phyloP scores from a whole-genome alignment of 2,113 vertebrate genomes.

The Kryptolebias marmoratus region DNA sequence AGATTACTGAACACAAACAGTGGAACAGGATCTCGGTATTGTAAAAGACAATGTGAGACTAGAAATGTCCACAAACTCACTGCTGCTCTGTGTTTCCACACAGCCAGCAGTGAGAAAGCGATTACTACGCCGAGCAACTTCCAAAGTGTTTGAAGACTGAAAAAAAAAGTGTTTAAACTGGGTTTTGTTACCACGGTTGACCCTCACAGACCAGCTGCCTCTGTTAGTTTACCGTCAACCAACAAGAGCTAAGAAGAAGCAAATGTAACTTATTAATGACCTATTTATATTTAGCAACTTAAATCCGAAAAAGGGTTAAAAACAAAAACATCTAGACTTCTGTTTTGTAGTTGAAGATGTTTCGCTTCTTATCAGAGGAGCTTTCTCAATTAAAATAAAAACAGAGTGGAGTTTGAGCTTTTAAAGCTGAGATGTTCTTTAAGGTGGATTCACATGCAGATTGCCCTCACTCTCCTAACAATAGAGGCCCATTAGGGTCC shows the following conservation, averaged over 20 bases:
- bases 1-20: constrained; percentile 49
- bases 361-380: too few species aligned
- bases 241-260: neutral
- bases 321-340: too few species aligned
- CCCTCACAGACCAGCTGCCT: constrained; percentile 57
- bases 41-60: constrained; percentile 7
- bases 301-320: too few species aligned
- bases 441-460: too few species aligned
- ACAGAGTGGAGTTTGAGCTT: too few species aligned
- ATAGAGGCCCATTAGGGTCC: too few species aligned
- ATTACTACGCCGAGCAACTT: neutral
- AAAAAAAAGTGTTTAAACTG: constrained; percentile 6
- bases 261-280: neutral
- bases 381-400: too few species aligned
- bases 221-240: constrained; percentile 29
- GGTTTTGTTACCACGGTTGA: constrained; percentile 35
- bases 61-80: constrained; percentile 51
- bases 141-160: neutral
- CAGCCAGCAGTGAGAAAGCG: constrained; percentile 6
- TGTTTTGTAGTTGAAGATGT: too few species aligned
- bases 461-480: too few species aligned
- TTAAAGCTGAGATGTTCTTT: too few species aligned
- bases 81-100: constrained; percentile 26
- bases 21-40: constrained; percentile 35
- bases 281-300: too few species aligned